These are phyloP conservation scores for Heterotilapia buettikoferi DNA, from an alignment of 2,113 vertebrate species.

Conservation along the genomic window DNA sequence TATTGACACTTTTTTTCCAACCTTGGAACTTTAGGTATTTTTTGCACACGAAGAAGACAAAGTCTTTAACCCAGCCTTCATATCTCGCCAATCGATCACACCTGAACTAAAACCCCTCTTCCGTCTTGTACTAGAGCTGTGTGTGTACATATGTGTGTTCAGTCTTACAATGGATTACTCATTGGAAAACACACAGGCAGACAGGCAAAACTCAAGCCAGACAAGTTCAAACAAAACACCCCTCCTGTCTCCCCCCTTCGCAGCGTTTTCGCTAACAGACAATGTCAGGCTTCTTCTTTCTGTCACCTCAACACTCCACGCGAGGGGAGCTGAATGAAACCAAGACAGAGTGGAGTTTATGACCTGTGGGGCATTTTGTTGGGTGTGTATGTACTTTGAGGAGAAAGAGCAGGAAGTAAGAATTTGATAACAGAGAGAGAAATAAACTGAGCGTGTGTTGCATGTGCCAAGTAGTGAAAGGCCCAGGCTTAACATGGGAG, in stretches of 20 bases:
- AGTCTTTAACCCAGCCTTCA: background rate
- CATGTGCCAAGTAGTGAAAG: slow-evolving; percentile 34
- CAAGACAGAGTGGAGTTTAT: slow-evolving; percentile 7
- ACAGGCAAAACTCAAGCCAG: slow-evolving; percentile 42
- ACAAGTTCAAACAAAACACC: slow-evolving; percentile 64
- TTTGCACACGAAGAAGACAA: background rate
- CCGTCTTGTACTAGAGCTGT: slow-evolving; percentile 9
- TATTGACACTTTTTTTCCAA: background rate
- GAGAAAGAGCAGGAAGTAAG: slow-evolving; percentile 30
- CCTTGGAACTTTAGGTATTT: background rate
- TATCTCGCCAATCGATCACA: slow-evolving; percentile 16
- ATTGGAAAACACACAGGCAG: slow-evolving; percentile 54
- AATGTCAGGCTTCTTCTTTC: slow-evolving; percentile 40
- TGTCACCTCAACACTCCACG: slow-evolving; percentile 24
- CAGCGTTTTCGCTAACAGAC: slow-evolving; percentile 39
- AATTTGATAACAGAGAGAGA: background rate
- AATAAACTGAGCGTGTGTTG: background rate
- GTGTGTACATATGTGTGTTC: slow-evolving; percentile 12
- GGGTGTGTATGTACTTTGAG: background rate
- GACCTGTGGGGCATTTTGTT: slow-evolving; percentile 12
- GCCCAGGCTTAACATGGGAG: background rate
- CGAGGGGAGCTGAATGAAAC: slow-evolving; percentile 16
- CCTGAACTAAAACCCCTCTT: slow-evolving; percentile 10
- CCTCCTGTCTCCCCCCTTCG: background rate
- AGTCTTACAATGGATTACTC: slow-evolving; percentile 62